A percentile compares a stretch with the other conserved stretches of the same genome.
These are phyloP conservation scores for Pseudanteris insignis DNA, from an alignment of 2,888 invertebrate genomes.

Conservation along the genomic window DNA sequence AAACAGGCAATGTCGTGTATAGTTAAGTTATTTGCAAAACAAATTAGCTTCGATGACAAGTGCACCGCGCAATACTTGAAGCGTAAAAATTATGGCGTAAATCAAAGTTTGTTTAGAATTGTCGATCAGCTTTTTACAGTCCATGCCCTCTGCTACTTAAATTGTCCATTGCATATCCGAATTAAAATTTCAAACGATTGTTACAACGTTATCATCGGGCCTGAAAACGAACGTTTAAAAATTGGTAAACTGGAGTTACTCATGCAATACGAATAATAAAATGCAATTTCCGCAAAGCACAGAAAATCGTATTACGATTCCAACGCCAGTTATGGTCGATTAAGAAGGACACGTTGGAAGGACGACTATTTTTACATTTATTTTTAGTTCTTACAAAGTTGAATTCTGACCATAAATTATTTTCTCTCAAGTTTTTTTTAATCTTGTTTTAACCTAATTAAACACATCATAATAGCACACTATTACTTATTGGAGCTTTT, in stretches of 20 bases:
- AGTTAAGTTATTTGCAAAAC: conserved; percentile 19
- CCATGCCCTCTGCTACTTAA: too few relatives aligned
- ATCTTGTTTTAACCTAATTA: too few relatives aligned
- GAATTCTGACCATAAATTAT: too few relatives aligned
- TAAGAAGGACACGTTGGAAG: conserved; percentile 18
- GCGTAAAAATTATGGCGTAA: conserved; percentile 1
- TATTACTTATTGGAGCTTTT: too few relatives aligned
- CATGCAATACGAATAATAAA: conserved; percentile 17
- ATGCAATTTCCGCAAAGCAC: conserved; percentile 11
- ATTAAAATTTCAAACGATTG: too few relatives aligned
- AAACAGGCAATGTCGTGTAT: conserved; percentile 1
- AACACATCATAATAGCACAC: too few relatives aligned
- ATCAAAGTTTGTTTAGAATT: conserved; percentile 7
- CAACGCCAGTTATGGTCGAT: conserved; percentile 13
- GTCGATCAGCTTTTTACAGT: conserved; percentile 1
- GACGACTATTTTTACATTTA: conserved; percentile 5
- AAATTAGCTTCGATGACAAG: conserved; percentile 12
- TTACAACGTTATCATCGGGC: not conserved
- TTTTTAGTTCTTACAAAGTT: not conserved
- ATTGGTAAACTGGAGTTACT: conserved; percentile 8
- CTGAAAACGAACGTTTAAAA: conserved; percentile 4
- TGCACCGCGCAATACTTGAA: conserved; percentile 2
- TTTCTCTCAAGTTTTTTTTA: too few relatives aligned
- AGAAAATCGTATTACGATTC: conserved; percentile 14
- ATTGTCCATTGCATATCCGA: too few relatives aligned